Conservation (phyloP, 2,888 invertebrate species). For the Formica aserva region DNA sequence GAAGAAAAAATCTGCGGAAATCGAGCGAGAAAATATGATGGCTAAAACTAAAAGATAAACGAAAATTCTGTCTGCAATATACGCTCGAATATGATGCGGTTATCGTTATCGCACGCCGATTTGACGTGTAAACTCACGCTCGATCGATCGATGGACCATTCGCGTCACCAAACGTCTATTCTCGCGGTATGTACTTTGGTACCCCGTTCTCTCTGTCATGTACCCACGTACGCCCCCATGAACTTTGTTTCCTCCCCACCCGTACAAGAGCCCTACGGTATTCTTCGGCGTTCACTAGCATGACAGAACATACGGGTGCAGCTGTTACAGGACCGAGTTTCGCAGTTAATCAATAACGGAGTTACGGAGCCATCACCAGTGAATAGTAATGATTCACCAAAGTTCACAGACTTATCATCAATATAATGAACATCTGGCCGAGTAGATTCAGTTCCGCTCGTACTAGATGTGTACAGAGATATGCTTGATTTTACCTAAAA, state of each 20-base stretch:
- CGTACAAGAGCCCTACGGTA: constrained; percentile 64
- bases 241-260: constrained; percentile 63
- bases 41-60: neutral
- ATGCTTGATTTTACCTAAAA: neutral
- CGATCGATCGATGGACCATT: constrained; percentile 26
- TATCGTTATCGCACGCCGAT: neutral
- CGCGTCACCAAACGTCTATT: constrained; percentile 14
- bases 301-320: constrained; percentile 79
- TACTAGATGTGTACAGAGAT: constrained; percentile 16
- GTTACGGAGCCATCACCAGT: constrained; percentile 37
- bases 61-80: neutral
- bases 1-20: neutral
- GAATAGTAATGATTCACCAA: constrained; percentile 49
- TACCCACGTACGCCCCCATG: constrained; percentile 66
- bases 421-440: constrained; percentile 48
- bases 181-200: constrained; percentile 13
- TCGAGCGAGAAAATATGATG: neutral
- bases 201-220: constrained; percentile 35
- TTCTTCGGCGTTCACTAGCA: constrained; percentile 73
- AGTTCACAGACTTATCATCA: constrained; percentile 45
- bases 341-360: constrained; percentile 72
- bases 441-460: neutral
- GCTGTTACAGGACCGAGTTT: constrained; percentile 68
- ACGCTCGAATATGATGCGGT: too few relatives aligned
- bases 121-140: neutral